phyloP scores from a whole-genome alignment of 2,888 invertebrate species.

The Sinelater perroti region DNA sequence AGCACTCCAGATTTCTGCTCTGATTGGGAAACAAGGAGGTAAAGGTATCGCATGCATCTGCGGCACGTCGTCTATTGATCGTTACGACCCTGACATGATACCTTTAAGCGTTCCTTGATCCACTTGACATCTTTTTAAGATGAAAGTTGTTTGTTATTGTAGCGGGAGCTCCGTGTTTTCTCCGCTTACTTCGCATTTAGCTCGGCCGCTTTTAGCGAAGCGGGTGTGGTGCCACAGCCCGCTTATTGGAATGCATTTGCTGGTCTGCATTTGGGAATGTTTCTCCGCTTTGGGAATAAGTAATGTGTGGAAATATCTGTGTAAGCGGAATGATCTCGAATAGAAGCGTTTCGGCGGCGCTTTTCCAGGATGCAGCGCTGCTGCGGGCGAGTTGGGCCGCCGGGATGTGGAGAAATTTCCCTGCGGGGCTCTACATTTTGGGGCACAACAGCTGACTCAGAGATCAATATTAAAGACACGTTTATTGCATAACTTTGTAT shows the following conservation, averaged over 20 bases:
- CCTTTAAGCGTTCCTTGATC: constrained; percentile 23
- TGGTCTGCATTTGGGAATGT: too few species aligned
- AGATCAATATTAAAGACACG: constrained; percentile 3
- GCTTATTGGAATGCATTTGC: background rate
- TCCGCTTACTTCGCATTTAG: background rate
- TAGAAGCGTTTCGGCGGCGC: constrained; percentile 9
- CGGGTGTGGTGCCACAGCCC: background rate
- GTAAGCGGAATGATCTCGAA: constrained; percentile 8
- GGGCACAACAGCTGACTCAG: constrained; percentile 10
- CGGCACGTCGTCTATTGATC: constrained; percentile 21
- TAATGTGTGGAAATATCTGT: constrained; percentile 10
- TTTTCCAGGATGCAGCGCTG: constrained; percentile 10
- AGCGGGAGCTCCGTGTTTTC: background rate
- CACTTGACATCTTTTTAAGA: constrained; percentile 16
- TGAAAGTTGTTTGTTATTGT: background rate
- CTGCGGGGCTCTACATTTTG: constrained; percentile 7
- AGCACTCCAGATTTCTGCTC: constrained; percentile 27
- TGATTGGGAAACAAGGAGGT: constrained; percentile 12
- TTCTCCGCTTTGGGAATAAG: constrained; percentile 2
- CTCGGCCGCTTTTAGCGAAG: background rate
- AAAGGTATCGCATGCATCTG: constrained; percentile 2
- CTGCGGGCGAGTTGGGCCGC: constrained; percentile 9
- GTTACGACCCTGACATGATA: constrained; percentile 16
- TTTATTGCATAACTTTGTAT: too few species aligned
- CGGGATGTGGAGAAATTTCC: constrained; percentile 16